Conservation (phyloP, 2,113 vertebrate species). For the Pachyramphus minor region DNA sequence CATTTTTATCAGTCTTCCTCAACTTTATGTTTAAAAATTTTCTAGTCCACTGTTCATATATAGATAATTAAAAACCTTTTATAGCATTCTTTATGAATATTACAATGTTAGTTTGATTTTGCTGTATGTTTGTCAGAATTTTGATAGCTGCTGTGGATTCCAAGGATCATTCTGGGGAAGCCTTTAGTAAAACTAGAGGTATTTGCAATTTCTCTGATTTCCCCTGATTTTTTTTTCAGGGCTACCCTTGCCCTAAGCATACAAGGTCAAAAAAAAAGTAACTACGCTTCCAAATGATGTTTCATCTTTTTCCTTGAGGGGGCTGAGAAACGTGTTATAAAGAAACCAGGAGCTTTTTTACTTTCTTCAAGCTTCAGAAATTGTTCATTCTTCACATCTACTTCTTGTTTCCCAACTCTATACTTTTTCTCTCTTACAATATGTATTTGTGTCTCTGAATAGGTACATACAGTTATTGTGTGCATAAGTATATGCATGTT, state of each 20-base stretch:
- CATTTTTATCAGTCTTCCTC: not conserved
- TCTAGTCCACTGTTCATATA: not conserved
- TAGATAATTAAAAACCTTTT: not conserved
- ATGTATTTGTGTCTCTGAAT: not conserved
- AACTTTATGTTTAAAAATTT: not conserved
- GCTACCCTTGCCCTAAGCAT: not conserved
- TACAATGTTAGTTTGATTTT: not conserved
- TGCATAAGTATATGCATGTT: not conserved
- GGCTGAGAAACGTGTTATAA: not conserved
- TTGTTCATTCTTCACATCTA: not conserved
- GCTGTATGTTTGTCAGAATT: not conserved
- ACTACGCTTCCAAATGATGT: not conserved
- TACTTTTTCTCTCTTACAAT: not conserved
- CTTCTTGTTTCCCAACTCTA: not conserved
- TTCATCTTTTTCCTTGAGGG: not conserved
- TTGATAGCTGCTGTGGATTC: not conserved
- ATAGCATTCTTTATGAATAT: not conserved
- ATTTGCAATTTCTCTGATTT: not conserved
- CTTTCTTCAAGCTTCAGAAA: not conserved
- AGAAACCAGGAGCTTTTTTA: not conserved
- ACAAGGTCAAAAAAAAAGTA: not conserved
- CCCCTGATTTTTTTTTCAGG: not conserved
- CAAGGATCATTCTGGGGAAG: not conserved
- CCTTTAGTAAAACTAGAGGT: not conserved
- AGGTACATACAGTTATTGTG: not conserved